These are phyloP conservation scores for Eilema sororculum DNA, from an alignment of 2,888 invertebrate species.

Conservation along the genomic window DNA sequence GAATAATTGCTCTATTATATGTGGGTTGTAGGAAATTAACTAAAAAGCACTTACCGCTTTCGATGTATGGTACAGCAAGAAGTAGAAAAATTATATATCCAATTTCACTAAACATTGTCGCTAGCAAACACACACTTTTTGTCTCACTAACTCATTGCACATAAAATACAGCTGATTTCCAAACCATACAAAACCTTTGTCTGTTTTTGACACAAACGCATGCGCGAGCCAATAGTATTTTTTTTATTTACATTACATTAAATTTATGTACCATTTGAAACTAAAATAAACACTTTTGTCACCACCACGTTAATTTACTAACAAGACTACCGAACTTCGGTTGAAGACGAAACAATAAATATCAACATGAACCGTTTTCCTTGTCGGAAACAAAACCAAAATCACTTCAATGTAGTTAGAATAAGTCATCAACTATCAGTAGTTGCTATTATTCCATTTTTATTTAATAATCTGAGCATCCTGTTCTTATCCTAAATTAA, in stretches of 20 bases:
- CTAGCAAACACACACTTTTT: slow-evolving; percentile 80
- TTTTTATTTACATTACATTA: slow-evolving; percentile 84
- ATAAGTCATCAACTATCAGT: slow-evolving; percentile 51
- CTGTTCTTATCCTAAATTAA: slow-evolving; percentile 59
- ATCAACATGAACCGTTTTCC: slow-evolving; percentile 68
- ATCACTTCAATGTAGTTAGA: slow-evolving; percentile 46
- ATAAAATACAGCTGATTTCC: slow-evolving; percentile 87
- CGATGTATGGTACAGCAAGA: slow-evolving; percentile 90
- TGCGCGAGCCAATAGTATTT: slow-evolving; percentile 86
- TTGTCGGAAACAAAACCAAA: slow-evolving; percentile 53
- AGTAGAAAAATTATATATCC: slow-evolving; percentile 90
- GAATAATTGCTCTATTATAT: slow-evolving; percentile 40
- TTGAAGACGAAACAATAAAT: slow-evolving; percentile 73
- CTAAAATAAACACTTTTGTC: slow-evolving; percentile 51
- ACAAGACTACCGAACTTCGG: slow-evolving; percentile 58
- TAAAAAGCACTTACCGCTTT: slow-evolving; percentile 88
- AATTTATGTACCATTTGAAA: slow-evolving; percentile 65
- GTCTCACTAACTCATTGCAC: slow-evolving; percentile 86
- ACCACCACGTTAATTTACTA: slow-evolving; percentile 49
- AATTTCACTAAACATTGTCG: slow-evolving; percentile 89
- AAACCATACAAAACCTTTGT: slow-evolving; percentile 88
- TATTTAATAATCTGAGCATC: slow-evolving; percentile 60
- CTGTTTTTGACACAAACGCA: slow-evolving; percentile 86
- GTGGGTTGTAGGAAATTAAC: slow-evolving; percentile 39
- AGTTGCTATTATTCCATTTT: slow-evolving; percentile 57